Evolutionary conservation across 2,797 vertebrate genomes (phyloP).

Genomic region (Salarias fasciatus): DNA sequence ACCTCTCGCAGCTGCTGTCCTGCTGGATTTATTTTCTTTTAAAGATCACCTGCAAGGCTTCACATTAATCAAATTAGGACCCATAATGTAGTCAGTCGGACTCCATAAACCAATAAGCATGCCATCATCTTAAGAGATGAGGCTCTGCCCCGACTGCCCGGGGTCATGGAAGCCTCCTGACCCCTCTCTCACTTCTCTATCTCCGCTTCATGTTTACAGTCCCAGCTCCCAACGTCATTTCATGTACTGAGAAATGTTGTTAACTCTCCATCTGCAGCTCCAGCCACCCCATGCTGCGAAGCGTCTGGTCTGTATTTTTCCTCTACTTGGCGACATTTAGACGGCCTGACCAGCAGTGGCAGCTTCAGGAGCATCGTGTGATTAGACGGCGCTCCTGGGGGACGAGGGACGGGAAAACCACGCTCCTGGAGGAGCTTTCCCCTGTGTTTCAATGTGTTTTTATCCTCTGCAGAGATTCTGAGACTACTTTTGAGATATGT

Average conservation of each 20-base stretch:
- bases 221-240: constrained; percentile 12
- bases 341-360: constrained; percentile 56
- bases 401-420: constrained; percentile 33
- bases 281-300: constrained; percentile 28
- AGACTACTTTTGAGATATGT: too few species aligned
- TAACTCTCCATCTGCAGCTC: constrained; percentile 27
- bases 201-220: constrained; percentile 5
- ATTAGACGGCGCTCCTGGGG: constrained; percentile 48
- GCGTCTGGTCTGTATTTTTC: constrained; percentile 37
- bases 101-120: constrained; percentile 19
- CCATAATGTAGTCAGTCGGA: constrained; percentile 11
- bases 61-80: constrained; percentile 19
- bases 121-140: constrained; percentile 10
- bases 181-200: background rate
- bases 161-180: background rate
- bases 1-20: background rate
- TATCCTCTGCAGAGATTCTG: too few species aligned
- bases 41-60: constrained; percentile 4
- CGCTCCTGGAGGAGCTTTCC: constrained; percentile 36
- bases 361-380: constrained; percentile 55
- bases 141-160: background rate
- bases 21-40: constrained; percentile 5
- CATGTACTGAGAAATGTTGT: constrained; percentile 6
- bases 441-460: constrained; percentile 33
- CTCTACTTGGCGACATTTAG: constrained; percentile 30